These are phyloP conservation scores for Caerostris extrusa DNA, from an alignment of 1,140 invertebrate genomes.

Conservation along the genomic window DNA sequence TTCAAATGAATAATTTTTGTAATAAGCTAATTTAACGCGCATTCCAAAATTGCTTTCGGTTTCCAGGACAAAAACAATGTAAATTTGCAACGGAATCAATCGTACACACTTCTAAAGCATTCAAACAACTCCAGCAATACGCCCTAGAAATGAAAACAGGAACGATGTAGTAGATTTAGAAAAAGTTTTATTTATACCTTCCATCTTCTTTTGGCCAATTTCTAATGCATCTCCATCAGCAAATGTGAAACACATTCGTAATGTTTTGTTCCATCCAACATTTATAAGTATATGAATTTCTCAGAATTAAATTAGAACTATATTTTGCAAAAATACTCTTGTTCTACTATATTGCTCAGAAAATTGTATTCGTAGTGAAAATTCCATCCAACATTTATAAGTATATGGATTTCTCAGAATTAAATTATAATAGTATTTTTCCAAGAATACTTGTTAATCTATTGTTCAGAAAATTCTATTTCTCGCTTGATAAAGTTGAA, in stretches of 20 bases:
- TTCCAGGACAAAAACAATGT: background rate
- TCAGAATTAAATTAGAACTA: no score
- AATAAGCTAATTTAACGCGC: background rate
- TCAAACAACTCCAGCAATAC: background rate
- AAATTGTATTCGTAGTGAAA: no score
- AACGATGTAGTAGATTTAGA: background rate
- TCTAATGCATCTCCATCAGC: background rate
- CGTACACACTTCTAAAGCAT: constrained; percentile 18
- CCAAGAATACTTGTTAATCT: background rate
- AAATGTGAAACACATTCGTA: background rate
- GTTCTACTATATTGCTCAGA: no score
- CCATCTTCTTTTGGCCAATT: background rate
- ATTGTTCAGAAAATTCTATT: background rate
- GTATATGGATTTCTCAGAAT: background rate
- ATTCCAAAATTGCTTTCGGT: background rate
- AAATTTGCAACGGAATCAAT: constrained; percentile 14
- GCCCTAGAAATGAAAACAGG: background rate
- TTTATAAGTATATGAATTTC: no score
- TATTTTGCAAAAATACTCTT: no score
- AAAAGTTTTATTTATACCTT: background rate
- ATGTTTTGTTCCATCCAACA: no score
- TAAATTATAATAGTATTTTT: no score
- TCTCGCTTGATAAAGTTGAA: background rate
- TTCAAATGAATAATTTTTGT: constrained; percentile 33
- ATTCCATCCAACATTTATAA: no score